Base-by-base conservation (phyloP, 2,797 vertebrate genomes). In the Acrocephalus scirpaceus region DNA sequence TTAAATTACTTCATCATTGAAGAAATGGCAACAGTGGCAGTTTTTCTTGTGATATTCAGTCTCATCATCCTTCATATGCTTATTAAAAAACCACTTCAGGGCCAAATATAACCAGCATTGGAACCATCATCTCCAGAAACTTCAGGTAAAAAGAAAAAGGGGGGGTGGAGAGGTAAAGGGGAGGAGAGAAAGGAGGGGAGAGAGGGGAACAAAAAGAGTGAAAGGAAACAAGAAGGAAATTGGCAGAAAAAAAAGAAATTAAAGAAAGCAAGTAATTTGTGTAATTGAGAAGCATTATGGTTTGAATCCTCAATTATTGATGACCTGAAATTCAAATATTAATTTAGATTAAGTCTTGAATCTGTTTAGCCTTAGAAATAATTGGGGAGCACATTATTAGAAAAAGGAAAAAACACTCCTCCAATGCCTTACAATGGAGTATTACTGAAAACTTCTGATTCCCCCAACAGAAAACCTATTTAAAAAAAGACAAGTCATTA, bases 391-490 rank as follows among this genome's bases (percentile, higher is more conserved):
- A 77, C n/a, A 51, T 48, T 40, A 48, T 51, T 62, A 50, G 60
- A 78, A 93, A 86, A 93, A 89, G 54, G 32, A 75, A 81, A 83
- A 94, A 92, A 48, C 56, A 86, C 92, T 97, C 78, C 26, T 95
- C 18, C 8, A 93, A 94, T 96, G 48, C 86, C 79, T 96, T 83
- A 86, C 74, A 95, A 51, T 53, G n/a, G 60, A 96, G 53, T 58
- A 61, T 74, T 92, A 76, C 91, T 88, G 69, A 91, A 92, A 95
- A 96, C 61, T 96, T 94, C 92, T 92, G 73, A 94, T 96, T 95
- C 89, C 58, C 76, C 45, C 90, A 96, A 84, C 95, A 95, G 93
- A 97, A 97, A 97, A 94, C 69, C 40, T 81, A 66, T 89, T 97
- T 92, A 10, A 95, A 96, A 97, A 97, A 86, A 90, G 93, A 88